Base-by-base conservation (phyloP, 2,113 vertebrate species). In the Nothocercus nigrocapillus region DNA sequence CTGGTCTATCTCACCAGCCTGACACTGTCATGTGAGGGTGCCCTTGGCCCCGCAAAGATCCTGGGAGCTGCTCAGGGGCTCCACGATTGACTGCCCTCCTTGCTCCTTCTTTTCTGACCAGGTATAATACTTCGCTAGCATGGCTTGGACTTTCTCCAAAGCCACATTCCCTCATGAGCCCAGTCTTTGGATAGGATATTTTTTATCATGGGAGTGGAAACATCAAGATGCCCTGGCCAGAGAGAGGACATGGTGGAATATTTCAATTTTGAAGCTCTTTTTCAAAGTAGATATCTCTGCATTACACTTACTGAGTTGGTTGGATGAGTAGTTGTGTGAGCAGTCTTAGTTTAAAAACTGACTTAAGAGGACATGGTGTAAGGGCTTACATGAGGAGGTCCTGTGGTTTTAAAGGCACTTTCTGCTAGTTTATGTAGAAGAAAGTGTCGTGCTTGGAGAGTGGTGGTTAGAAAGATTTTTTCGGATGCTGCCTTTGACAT, bases 221-320 rank as follows among this genome's bases (percentile, higher is more conserved):
- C 16, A 88, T 8, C 47, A 79, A 85, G 17, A 27, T 36, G 8
- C 44, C 15, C 25, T 47, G 18, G 25, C 16, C 20, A 20, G 59
- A 40, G 19, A 79, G 53, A 88, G 30, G 17, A 34, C 1, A 6
- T 12, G 3, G 25, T 3, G 5, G 7, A 1, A 0, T 30, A 8
- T 76, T 72, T 90, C 78, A 40, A 3, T 34, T 85, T 74, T 38
- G 58, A 8, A 82, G 4, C 7, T 83, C 42, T 22, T 47, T 76
- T 82, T 88, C n/a, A 8, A 20, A 7, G 7, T 27, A 11, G 2
- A 17, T 79, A 79, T 88, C 14, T 79, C 67, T 75, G 36, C 79
- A 63, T 49, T 0, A 0, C 2, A 79, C 18, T 79, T 30, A 15
- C 20, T 59, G 9, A 2, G 16, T 64, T 68, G 17, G 6, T 20